phyloP scores from a whole-genome alignment of 2,113 vertebrate species.

The human (Homo sapiens) region GRCh38 chr6:50662501-50663000 shows the following conservation, averaged over 20 bases:
- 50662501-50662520: not conserved
- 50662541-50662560: not conserved
- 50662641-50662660: not conserved
- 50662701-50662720: not conserved
- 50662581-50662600: not conserved
- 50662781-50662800: not conserved
- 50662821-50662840: constrained; percentile 39
- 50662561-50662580: not conserved
- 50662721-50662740: not conserved
- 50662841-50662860: constrained; percentile 39
- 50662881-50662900: constrained; percentile 65
- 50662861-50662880: constrained; percentile 61
- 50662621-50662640: not conserved
- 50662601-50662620: not conserved
- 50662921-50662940: constrained; percentile 78
- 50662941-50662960: constrained; percentile 71
- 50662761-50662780: not conserved
- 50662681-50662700: not conserved
- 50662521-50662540: not conserved
- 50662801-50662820: not conserved
- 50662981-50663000: constrained; percentile 76
- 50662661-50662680: not conserved
- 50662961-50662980: constrained; percentile 77
- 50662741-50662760: not conserved
- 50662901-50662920: constrained; percentile 71